Evolutionary conservation across 2,113 vertebrate species (phyloP).

Genomic region (Motacilla alba): DNA sequence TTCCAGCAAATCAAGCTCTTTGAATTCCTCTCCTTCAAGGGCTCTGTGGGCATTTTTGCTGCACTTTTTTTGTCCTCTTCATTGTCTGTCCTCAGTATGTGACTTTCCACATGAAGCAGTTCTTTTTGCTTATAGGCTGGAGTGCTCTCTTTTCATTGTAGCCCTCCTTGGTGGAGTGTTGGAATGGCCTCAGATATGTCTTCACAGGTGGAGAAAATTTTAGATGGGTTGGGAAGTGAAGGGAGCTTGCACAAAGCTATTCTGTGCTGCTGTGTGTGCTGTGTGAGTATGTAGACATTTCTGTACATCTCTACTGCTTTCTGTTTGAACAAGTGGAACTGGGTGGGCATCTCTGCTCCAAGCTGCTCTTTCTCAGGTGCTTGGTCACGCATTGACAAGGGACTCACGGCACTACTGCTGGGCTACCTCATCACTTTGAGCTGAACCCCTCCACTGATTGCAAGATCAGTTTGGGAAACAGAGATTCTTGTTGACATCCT

Average conservation of each 20-base stretch:
- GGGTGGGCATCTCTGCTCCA: not conserved
- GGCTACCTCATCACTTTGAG: not conserved
- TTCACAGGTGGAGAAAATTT: not conserved
- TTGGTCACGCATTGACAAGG: not conserved
- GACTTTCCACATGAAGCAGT: not conserved
- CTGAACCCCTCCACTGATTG: not conserved
- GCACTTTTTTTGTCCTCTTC: not conserved
- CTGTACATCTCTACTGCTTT: not conserved
- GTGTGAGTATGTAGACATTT: not conserved
- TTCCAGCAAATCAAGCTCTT: not conserved
- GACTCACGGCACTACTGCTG: fast-evolving
- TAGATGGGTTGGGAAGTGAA: not conserved
- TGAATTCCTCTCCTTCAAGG: not conserved
- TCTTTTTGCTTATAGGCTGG: not conserved
- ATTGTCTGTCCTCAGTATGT: not conserved
- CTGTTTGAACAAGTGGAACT: not conserved
- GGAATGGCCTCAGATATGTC: not conserved
- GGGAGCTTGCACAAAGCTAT: fast-evolving
- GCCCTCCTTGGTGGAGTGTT: not conserved
- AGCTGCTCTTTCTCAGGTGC: not conserved
- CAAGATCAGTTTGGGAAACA: not conserved
- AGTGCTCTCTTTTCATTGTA: not conserved
- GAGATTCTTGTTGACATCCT: not conserved
- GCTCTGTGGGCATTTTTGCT: not conserved
- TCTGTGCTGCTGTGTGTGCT: not conserved